These are phyloP conservation scores for Drosophila tanythrix DNA, from an alignment of 2,888 invertebrate species.

Conservation along the genomic window DNA sequence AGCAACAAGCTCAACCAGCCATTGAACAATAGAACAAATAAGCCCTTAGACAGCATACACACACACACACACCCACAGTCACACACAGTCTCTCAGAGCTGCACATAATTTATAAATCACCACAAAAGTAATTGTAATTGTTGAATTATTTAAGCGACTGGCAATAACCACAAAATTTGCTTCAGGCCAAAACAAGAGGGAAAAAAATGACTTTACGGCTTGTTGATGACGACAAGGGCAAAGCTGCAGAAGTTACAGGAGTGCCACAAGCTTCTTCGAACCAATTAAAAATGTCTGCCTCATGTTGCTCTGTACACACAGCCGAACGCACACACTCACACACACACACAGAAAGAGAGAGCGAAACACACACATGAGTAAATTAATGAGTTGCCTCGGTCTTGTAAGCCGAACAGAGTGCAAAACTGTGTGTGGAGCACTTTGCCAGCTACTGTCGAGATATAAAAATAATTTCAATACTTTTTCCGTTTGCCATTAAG, in stretches of 20 bases:
- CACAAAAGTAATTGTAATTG: conserved; percentile 73
- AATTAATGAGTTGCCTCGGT: conserved; percentile 52
- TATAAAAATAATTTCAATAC: conserved; percentile 77
- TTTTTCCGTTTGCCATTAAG: conserved; percentile 76
- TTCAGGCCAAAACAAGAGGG: conserved; percentile 17
- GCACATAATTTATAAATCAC: conserved; percentile 71
- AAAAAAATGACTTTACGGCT: conserved; percentile 55
- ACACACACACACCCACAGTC: conserved; percentile 7
- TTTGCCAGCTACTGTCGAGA: conserved; percentile 44
- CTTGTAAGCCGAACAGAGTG: neutral
- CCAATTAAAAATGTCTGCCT: conserved; percentile 66
- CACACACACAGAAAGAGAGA: neutral
- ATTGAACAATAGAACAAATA: conserved; percentile 49
- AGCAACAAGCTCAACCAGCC: conserved; percentile 29
- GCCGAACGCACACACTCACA: neutral
- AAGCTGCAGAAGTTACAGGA: conserved; percentile 16
- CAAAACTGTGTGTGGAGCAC: conserved; percentile 23
- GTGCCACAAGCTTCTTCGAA: conserved; percentile 37
- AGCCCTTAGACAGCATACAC: conserved; percentile 25
- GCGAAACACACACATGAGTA: conserved; percentile 17
- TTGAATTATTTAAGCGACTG: conserved; percentile 70
- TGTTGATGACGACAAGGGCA: conserved; percentile 48
- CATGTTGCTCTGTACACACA: conserved; percentile 26
- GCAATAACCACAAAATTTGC: conserved; percentile 64
- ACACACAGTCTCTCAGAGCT: conserved; percentile 3